Conservation (phyloP, 2,797 vertebrate species). For the Nyctibius grandis region DNA sequence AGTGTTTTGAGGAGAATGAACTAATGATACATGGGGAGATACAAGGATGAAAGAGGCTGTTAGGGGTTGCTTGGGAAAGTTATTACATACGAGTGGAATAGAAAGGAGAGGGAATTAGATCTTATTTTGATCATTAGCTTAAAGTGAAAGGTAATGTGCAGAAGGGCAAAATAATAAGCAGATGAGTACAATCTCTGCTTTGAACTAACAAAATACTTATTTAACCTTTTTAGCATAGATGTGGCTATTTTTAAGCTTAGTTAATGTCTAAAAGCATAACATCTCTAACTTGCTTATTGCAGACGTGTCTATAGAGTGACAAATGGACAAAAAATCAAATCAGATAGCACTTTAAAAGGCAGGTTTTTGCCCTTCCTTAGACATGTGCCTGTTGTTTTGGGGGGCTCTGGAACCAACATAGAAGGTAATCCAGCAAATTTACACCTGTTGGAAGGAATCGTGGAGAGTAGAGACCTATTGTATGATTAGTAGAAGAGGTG, state of each 20-base stretch:
- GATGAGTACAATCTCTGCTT: background rate
- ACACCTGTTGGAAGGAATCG: background rate
- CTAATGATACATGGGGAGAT: background rate
- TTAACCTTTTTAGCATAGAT: background rate
- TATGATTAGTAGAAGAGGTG: background rate
- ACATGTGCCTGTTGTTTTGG: background rate
- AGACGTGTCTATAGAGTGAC: background rate
- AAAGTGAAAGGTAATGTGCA: background rate
- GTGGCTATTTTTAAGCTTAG: background rate
- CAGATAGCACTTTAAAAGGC: background rate
- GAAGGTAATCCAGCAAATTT: background rate
- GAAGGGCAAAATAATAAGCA: background rate
- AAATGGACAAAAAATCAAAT: background rate
- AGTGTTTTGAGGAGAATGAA: background rate
- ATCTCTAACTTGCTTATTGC: background rate
- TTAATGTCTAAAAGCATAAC: background rate
- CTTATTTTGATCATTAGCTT: background rate
- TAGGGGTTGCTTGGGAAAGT: background rate
- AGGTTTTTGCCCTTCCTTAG: background rate
- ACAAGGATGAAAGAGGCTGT: fast-evolving
- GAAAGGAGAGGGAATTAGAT: background rate
- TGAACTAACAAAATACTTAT: background rate
- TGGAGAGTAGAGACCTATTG: background rate
- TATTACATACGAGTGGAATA: background rate
- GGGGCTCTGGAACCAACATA: background rate